Evolutionary conservation across 2,797 vertebrate species (phyloP).

Genomic region (Borostomias antarcticus): DNA sequence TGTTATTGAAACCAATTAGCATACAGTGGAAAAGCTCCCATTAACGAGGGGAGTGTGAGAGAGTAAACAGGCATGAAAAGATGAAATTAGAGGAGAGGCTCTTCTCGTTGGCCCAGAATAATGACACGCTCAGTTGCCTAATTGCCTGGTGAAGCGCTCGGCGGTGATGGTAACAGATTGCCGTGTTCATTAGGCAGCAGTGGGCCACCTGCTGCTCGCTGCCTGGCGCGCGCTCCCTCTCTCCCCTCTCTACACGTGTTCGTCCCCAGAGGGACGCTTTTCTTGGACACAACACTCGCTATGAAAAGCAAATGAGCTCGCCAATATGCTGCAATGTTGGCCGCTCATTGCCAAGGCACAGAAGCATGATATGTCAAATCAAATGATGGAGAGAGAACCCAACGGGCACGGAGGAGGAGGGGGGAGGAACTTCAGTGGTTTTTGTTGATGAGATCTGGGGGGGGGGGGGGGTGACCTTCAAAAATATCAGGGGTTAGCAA

Average conservation of each 20-base stretch:
- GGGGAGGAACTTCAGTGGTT: slow-evolving; percentile 4
- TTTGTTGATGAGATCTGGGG: slow-evolving; percentile 46
- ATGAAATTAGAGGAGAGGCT: slow-evolving; percentile 99
- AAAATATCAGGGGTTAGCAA: slow-evolving; percentile 55
- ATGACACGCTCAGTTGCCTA: slow-evolving; percentile 99
- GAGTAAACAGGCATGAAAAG: slow-evolving; percentile 99
- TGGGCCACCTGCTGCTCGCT: slow-evolving; percentile 99
- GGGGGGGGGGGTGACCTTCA: slow-evolving; percentile 54
- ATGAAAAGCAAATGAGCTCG: slow-evolving; percentile 98
- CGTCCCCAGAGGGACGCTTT: slow-evolving; percentile 86
- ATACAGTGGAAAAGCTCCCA: slow-evolving; percentile 99
- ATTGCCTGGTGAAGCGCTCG: slow-evolving; percentile 98
- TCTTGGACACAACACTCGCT: slow-evolving; percentile 87
- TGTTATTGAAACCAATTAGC: slow-evolving; percentile 99
- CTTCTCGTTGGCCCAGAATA: slow-evolving; percentile 99
- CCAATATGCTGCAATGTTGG: slow-evolving; percentile 99
- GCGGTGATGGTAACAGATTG: slow-evolving; percentile 98
- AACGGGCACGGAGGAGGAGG: slow-evolving; percentile 47
- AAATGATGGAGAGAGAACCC: slow-evolving; percentile 92
- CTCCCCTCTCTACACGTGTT: slow-evolving; percentile 82
- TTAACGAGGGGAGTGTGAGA: slow-evolving; percentile 99
- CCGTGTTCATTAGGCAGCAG: slow-evolving; percentile 99
- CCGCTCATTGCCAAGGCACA: slow-evolving; percentile 96
- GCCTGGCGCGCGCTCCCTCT: slow-evolving; percentile 73
- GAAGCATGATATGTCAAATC: slow-evolving; percentile 92